phyloP scores from a whole-genome alignment of 2,113 vertebrate species.

The Equus quagga region DNA sequence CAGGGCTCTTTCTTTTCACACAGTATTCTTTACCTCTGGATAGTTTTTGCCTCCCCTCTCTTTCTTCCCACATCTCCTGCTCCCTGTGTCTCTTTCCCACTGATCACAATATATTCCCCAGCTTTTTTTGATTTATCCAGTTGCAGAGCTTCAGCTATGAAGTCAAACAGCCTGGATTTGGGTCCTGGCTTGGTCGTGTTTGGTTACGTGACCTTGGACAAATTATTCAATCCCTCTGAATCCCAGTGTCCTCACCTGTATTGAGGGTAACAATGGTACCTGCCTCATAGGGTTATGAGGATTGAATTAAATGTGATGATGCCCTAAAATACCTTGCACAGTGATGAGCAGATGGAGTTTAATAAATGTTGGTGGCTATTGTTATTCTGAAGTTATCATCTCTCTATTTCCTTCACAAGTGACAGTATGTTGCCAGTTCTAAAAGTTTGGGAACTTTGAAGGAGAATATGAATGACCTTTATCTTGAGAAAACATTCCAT shows the following conservation, averaged over 20 bases:
- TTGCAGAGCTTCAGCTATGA: background rate
- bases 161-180: background rate
- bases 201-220: background rate
- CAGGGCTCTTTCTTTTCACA: background rate
- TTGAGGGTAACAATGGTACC: background rate
- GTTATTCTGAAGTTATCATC: background rate
- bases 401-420: background rate
- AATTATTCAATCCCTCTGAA: background rate
- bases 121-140: background rate
- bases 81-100: background rate
- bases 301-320: background rate
- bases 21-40: background rate
- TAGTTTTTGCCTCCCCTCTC: background rate
- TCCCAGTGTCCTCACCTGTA: background rate
- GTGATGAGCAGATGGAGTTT: background rate
- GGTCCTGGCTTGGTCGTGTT: background rate
- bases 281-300: background rate
- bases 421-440: background rate
- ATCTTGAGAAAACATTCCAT: background rate
- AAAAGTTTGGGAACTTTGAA: slow-evolving; percentile 1
- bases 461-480: background rate
- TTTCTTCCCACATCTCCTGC: background rate
- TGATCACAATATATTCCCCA: background rate
- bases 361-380: background rate
- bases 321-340: background rate